Conservation (phyloP, 1,140 invertebrate species). For the Caenorhabditis briggsae region DNA sequence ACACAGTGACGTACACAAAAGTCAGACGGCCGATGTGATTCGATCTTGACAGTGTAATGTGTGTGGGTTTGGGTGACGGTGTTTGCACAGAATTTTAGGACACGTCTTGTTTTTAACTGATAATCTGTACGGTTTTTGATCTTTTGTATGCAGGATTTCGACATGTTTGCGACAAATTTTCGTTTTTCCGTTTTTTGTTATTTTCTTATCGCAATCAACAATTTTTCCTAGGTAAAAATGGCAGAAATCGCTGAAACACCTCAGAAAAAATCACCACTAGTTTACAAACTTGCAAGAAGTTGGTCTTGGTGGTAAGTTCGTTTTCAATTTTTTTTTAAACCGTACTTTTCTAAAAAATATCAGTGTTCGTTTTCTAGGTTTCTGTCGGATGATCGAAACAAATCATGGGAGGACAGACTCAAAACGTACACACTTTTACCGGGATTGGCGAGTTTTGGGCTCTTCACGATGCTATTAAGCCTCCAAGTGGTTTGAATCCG, state of each 20-base stretch:
- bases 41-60: background rate
- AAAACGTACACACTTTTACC: constrained; percentile 92
- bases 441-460: constrained; percentile 99
- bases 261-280: background rate
- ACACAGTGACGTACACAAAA: no score
- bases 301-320: constrained; percentile 38
- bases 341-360: background rate
- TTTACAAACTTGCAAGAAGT: background rate
- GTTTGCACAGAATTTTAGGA: constrained; percentile 15
- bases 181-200: no score
- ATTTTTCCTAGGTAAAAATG: no score
- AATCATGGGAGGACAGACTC: constrained; percentile 92
- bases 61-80: background rate
- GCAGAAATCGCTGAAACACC: no score
- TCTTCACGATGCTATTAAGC: constrained; percentile 86
- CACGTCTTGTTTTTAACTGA: background rate
- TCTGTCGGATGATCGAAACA: constrained; percentile 90
- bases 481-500: constrained; percentile 87
- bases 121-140: no score
- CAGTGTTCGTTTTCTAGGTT: constrained; percentile 86
- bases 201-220: no score
- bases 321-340: background rate
- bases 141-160: no score
- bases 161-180: no score
- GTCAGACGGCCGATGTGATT: no score